Conservation (phyloP, 92 coral and sea anemone genomes). For the Palythoa grandis region DNA sequence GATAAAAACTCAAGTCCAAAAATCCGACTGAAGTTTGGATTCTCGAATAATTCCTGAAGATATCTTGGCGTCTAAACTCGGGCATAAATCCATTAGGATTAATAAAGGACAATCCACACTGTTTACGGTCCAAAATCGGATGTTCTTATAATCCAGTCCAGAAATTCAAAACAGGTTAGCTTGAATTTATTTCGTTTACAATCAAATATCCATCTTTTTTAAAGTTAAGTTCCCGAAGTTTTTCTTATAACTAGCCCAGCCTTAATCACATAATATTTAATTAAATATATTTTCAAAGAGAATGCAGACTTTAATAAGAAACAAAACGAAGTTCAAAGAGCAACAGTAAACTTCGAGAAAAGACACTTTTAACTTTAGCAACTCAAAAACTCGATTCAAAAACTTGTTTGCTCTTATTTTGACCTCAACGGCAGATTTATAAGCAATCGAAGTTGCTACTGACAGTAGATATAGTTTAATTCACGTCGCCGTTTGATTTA, state of each 20-base stretch:
- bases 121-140: neutral
- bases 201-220: neutral
- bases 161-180: neutral
- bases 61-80: neutral
- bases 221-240: neutral
- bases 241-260: neutral
- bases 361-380: too few species aligned
- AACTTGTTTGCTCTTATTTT: too few species aligned
- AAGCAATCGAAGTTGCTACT: too few species aligned
- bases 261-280: neutral
- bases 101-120: neutral
- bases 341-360: neutral
- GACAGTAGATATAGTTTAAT: too few species aligned
- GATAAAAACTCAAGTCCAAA: too few species aligned
- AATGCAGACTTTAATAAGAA: neutral
- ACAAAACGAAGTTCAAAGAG: neutral
- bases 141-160: constrained; percentile 4
- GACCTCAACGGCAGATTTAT: too few species aligned
- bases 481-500: too few species aligned
- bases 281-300: neutral
- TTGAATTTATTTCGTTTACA: neutral
- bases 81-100: constrained; percentile 6
- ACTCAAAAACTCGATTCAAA: too few species aligned
- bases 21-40: neutral
- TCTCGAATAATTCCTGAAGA: neutral